phyloP scores from a whole-genome alignment of 2,888 invertebrate genomes.

The Diaprepes abbreviatus region DNA sequence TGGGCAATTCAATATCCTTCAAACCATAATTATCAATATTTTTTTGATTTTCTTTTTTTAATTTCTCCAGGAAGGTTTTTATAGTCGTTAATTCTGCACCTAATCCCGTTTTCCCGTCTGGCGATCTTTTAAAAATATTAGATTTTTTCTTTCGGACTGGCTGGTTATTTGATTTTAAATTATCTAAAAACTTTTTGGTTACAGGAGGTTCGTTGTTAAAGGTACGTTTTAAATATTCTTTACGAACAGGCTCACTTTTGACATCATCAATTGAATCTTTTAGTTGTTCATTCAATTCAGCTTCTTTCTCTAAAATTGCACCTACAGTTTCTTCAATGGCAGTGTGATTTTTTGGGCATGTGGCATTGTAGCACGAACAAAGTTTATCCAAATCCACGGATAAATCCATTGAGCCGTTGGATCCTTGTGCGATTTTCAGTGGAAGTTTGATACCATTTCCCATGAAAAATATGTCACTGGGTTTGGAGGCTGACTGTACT shows the following conservation, averaged over 20 bases:
- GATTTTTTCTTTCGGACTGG: constrained; percentile 2
- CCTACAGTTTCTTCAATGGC: constrained; percentile 54
- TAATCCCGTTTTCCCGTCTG: not conserved
- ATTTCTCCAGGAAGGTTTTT: constrained; percentile 1
- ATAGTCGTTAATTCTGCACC: constrained; percentile 8
- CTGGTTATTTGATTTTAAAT: not conserved
- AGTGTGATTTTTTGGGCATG: constrained; percentile 55
- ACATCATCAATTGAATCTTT: not conserved
- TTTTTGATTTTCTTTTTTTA: not conserved
- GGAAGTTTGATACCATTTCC: constrained; percentile 65
- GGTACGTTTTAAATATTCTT: too few relatives aligned
- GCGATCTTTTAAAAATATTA: constrained; percentile 30
- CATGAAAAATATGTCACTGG: constrained; percentile 59
- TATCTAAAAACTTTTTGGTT: not conserved
- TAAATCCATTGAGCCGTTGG: constrained; percentile 63
- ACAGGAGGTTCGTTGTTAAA: not conserved
- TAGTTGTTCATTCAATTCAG: constrained; percentile 52
- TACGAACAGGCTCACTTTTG: not conserved
- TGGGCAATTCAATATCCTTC: not conserved
- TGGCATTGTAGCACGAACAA: constrained; percentile 61
- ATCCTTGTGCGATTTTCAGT: constrained; percentile 59
- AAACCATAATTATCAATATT: not conserved
- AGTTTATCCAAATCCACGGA: constrained; percentile 63
- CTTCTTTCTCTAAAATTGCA: constrained; percentile 55
- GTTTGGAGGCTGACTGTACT: constrained; percentile 42